Conservation (phyloP, 2,113 vertebrate genomes). For the Noctilio leporinus region DNA sequence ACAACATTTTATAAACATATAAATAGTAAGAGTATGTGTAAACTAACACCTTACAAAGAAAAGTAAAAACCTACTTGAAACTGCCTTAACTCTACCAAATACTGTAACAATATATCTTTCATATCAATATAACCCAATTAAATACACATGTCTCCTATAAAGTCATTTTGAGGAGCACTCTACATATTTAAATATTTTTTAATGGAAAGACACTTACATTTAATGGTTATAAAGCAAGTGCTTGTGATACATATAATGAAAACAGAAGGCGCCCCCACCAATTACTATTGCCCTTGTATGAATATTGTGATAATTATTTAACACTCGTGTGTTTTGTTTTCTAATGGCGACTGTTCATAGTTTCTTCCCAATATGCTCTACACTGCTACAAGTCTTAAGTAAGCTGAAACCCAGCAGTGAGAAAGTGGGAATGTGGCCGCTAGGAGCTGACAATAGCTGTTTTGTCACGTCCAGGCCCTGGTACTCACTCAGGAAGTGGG, state of each 20-base stretch:
- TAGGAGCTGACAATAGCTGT: conserved; percentile 86
- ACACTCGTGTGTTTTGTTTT: neutral
- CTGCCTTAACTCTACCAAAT: neutral
- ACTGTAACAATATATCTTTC: neutral
- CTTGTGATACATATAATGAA: conserved; percentile 12
- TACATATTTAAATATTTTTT: conserved; percentile 69
- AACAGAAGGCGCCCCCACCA: neutral
- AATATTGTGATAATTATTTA: neutral
- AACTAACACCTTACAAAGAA: neutral
- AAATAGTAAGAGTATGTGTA: conserved; percentile 51
- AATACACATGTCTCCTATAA: conserved; percentile 48
- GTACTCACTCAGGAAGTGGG: conserved; percentile 89
- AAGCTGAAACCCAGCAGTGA: conserved; percentile 75
- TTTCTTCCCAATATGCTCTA: neutral
- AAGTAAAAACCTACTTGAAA: neutral
- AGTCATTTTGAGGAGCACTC: conserved; percentile 37
- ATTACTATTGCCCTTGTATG: neutral
- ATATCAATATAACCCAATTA: conserved; percentile 18
- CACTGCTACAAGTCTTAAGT: conserved; percentile 71
- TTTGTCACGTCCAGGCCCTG: conserved; percentile 88
- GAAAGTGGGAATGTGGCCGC: conserved; percentile 76
- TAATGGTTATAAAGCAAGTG: neutral
- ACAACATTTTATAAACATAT: conserved; percentile 60
- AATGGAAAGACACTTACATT: neutral
- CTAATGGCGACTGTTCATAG: neutral